A percentile compares a stretch with the other conserved stretches of the same genome.
Conservation (phyloP, 2,888 invertebrate species). For the Andrena haemorrhoa region DNA sequence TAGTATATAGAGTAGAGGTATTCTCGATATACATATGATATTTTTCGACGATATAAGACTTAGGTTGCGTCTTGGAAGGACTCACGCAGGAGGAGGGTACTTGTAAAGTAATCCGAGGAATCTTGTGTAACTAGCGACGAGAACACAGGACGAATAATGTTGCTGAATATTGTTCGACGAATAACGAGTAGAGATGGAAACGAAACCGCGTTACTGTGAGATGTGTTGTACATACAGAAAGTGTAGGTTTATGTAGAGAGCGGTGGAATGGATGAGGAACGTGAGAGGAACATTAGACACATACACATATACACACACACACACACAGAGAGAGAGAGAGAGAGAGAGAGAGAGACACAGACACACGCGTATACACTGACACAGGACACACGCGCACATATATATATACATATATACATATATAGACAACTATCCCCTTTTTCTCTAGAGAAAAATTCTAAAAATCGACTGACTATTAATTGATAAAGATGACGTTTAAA, state of each 20-base stretch:
- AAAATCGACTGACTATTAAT: slow-evolving; percentile 71
- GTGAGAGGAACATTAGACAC: slow-evolving; percentile 48
- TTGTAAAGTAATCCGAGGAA: slow-evolving; percentile 81
- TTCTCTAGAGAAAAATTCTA: slow-evolving; percentile 67
- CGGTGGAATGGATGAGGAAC: slow-evolving; percentile 43
- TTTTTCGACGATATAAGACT: slow-evolving; percentile 82
- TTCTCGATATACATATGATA: slow-evolving; percentile 78
- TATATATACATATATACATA: slow-evolving; percentile 23
- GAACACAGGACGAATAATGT: slow-evolving; percentile 39
- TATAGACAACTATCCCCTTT: slow-evolving; percentile 57
- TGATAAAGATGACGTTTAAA: slow-evolving; percentile 54
- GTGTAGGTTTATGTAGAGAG: slow-evolving; percentile 68
- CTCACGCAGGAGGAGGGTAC: slow-evolving; percentile 74
- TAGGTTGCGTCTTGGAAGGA: slow-evolving; percentile 76
- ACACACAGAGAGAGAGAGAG: no score
- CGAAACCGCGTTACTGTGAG: slow-evolving; percentile 71
- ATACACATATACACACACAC: slow-evolving; percentile 32
- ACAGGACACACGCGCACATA: slow-evolving; percentile 32
- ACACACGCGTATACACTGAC: slow-evolving; percentile 6
- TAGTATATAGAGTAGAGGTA: slow-evolving; percentile 79
- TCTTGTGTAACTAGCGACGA: slow-evolving; percentile 36
- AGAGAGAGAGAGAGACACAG: no score
- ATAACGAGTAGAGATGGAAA: slow-evolving; percentile 21
- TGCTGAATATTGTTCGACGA: slow-evolving; percentile 22
- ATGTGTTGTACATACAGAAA: slow-evolving; percentile 75